These are phyloP conservation scores for Cetoscarus ocellatus DNA, from an alignment of 2,797 vertebrate species.

Conservation along the genomic window DNA sequence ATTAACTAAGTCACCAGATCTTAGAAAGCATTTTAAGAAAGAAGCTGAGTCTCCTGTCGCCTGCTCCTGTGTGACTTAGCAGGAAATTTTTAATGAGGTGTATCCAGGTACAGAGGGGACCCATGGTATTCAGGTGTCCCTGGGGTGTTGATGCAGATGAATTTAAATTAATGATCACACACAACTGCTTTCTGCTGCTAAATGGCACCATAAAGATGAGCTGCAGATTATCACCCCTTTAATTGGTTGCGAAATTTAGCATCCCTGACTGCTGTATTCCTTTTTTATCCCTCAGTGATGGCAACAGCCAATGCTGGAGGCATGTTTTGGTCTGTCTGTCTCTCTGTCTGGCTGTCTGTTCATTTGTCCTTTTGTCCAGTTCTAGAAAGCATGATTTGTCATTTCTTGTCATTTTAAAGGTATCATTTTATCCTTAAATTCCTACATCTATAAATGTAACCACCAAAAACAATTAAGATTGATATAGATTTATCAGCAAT, in stretches of 20 bases:
- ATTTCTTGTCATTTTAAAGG: no score
- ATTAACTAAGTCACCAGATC: slow-evolving; percentile 7
- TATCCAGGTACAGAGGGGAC: slow-evolving; percentile 48
- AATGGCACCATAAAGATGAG: slow-evolving; percentile 55
- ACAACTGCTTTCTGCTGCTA: slow-evolving; percentile 40
- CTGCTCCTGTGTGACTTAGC: slow-evolving; percentile 37
- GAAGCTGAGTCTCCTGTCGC: slow-evolving; percentile 26
- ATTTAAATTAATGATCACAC: slow-evolving; percentile 62
- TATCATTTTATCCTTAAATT: no score
- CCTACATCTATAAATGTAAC: no score
- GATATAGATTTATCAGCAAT: no score
- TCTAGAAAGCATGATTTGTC: no score
- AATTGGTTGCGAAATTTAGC: slow-evolving; percentile 50
- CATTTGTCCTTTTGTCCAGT: no score
- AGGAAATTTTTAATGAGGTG: slow-evolving; percentile 52
- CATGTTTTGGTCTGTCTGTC: no score
- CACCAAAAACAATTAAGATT: no score
- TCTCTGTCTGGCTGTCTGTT: no score
- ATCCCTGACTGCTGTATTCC: background rate
- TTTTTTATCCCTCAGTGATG: no score
- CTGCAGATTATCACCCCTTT: slow-evolving; percentile 45
- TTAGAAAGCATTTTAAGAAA: slow-evolving; percentile 20
- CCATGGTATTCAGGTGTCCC: slow-evolving; percentile 34
- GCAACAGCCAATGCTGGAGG: no score
- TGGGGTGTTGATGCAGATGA: slow-evolving; percentile 42